These are phyloP conservation scores for Neotoxoptera formosana DNA, from an alignment of 1,140 invertebrate species.

Conservation along the genomic window DNA sequence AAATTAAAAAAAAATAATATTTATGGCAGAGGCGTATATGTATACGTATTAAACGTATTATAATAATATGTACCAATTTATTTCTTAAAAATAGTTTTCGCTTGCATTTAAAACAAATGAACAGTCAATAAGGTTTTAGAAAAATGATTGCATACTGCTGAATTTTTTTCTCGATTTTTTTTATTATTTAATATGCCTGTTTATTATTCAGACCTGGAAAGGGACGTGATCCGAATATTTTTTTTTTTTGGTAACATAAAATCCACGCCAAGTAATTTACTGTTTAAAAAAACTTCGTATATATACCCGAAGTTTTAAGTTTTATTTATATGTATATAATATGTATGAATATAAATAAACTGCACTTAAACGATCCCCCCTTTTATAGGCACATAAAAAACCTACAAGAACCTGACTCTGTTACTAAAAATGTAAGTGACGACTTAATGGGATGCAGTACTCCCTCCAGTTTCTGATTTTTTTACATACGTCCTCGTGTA, in stretches of 20 bases:
- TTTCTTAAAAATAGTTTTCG: not conserved
- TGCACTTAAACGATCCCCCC: not conserved
- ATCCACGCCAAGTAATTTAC: not conserved
- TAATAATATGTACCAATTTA: not conserved
- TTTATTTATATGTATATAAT: not conserved
- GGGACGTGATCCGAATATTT: conserved; percentile 13
- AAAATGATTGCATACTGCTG: not conserved
- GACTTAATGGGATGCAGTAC: not conserved
- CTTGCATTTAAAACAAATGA: not conserved
- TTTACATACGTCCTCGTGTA: not conserved
- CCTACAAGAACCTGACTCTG: not conserved
- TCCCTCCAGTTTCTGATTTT: not conserved
- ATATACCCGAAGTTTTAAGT: too few relatives aligned
- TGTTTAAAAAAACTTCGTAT: not conserved
- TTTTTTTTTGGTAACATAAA: not conserved
- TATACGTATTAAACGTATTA: not conserved
- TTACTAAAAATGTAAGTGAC: not conserved
- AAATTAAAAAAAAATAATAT: not conserved
- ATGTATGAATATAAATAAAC: not conserved
- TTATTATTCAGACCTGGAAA: not conserved
- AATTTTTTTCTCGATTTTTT: not conserved
- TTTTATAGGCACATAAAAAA: not conserved
- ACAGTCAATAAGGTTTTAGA: not conserved
- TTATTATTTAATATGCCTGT: conserved; percentile 12
- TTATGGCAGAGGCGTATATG: not conserved